Evolutionary conservation across 1,140 invertebrate genomes (phyloP).

Genomic region (Adoxophyes honmai): DNA sequence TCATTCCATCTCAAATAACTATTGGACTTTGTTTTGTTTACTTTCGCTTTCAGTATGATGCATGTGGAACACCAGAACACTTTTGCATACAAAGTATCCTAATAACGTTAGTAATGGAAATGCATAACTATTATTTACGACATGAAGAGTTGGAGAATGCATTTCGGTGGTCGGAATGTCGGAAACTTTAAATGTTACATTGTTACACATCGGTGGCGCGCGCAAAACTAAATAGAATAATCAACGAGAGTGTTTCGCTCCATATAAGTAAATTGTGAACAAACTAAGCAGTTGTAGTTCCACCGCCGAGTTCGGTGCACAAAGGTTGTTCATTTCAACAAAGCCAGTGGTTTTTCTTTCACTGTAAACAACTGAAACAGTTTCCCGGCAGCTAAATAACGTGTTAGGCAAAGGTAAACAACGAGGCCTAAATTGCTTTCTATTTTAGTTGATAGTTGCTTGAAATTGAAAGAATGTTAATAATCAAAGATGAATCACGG

Average conservation of each 20-base stretch:
- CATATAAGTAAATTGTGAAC: not conserved
- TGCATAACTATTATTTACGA: no score
- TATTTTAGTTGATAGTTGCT: not conserved
- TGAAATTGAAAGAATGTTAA: no score
- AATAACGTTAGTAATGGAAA: no score
- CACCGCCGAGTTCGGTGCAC: not conserved
- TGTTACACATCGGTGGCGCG: not conserved
- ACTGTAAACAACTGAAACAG: not conserved
- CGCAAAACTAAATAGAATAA: not conserved
- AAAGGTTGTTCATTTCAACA: constrained; percentile 1
- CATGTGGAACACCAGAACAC: no score
- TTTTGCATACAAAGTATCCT: no score
- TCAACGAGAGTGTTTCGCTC: not conserved
- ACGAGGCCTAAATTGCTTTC: not conserved
- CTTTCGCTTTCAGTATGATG: no score
- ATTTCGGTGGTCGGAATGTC: no score
- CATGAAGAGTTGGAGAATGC: no score
- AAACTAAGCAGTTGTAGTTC: constrained; percentile 3
- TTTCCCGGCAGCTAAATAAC: not conserved
- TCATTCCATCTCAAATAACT: no score
- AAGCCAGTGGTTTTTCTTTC: constrained; percentile 8
- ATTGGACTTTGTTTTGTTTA: no score
- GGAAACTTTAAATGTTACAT: not conserved
- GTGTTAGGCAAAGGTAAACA: not conserved
- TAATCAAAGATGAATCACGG: no score